A percentile compares a stretch with the other conserved stretches of the same genome.
Evolutionary conservation across 2,888 invertebrate genomes (phyloP).

Genomic region (Drosophila engyochracea): DNA sequence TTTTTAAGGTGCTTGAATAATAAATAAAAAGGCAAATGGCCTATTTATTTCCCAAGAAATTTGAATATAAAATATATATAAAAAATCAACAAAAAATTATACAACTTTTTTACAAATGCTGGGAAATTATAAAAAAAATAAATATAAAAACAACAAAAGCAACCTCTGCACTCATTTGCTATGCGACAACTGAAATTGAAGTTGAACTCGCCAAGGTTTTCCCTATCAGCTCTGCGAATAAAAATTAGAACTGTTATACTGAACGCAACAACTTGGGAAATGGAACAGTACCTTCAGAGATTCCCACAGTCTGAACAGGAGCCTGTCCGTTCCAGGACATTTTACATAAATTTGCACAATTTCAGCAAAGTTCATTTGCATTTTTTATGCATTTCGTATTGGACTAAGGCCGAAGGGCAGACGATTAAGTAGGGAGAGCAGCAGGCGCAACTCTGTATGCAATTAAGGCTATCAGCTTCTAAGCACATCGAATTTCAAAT

Average conservation of each 20-base stretch:
- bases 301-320: background rate
- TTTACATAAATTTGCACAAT: slow-evolving; percentile 69
- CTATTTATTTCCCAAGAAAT: background rate
- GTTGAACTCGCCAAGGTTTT: background rate
- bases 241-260: slow-evolving; percentile 37
- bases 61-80: background rate
- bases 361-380: slow-evolving; percentile 67
- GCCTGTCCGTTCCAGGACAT: slow-evolving; percentile 28
- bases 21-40: background rate
- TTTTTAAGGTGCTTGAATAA: background rate
- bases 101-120: no score
- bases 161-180: slow-evolving; percentile 17
- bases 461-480: slow-evolving; percentile 69
- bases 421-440: background rate
- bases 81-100: background rate
- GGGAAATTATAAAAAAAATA: no score
- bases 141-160: background rate
- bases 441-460: slow-evolving; percentile 19
- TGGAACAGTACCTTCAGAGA: slow-evolving; percentile 37
- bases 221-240: slow-evolving; percentile 30
- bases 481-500: slow-evolving; percentile 58
- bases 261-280: slow-evolving; percentile 40
- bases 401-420: background rate
- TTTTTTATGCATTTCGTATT: slow-evolving; percentile 63
- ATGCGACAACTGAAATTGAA: slow-evolving; percentile 25